Base-by-base conservation (phyloP, 2,797 vertebrate species). In the Sebastes elongatus region DNA sequence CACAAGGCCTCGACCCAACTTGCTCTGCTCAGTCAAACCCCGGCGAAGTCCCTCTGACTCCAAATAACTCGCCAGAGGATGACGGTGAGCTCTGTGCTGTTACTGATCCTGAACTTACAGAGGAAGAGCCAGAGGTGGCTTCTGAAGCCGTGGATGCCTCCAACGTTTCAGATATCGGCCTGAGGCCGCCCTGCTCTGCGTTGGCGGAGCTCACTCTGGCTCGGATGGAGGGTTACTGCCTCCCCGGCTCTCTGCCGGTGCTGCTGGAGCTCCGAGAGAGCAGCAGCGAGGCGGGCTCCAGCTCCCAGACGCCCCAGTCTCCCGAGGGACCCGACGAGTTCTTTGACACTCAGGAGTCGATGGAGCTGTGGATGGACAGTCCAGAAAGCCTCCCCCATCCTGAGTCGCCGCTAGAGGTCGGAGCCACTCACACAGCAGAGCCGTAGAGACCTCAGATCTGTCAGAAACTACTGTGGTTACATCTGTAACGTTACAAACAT, bases 251-350 rank as follows among this genome's bases (percentile, higher is more conserved):
- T 0, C 92, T 96, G 55, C 96, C 95, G 0, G 95, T 95, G 49
- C 92, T 96, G 28, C 80, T 95, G 76, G 96, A 96, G 92, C 94
- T 96, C 49, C 28, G 94, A 16, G 96, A 96, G 94, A 96, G 95
- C 92, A 93, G 95, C 89, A 96, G 95, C 6, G 96, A 96, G 91
- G 94, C 96, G 0, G 95, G 95, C 4, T 96, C 95, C 77, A 96
- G 94, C 84, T 92, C 95, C 20, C 96, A 95, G 91, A 96, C 95
- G 1, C 95, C 96, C 1, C 93, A 95, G 86, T 95, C 94, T 7
- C 95, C 96, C 0, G 96, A 96, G 46, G 95, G 94, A 18, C 92
- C 90, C 0, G 95, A 95, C 1, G 94, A 95, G 91, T 96, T 95
- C 89, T 96, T 96, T 2, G 95, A 96, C 88, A 95, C 95, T 0